Percentiles rank a stretch among this genome's conserved stretches.
These are phyloP conservation scores for Euspilapteryx auroguttella DNA, from an alignment of 2,888 invertebrate genomes.

Conservation along the genomic window DNA sequence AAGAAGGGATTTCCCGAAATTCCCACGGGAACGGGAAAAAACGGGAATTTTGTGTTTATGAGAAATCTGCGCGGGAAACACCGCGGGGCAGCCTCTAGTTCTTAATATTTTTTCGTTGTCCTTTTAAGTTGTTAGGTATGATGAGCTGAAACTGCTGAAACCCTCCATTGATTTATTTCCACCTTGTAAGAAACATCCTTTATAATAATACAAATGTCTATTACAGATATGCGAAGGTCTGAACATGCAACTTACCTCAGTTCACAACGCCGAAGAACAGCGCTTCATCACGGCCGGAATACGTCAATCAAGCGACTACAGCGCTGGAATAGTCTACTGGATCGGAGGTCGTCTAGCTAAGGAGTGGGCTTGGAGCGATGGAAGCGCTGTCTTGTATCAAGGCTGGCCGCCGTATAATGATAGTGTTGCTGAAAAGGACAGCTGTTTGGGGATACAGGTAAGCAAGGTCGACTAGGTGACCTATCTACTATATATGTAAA, in stretches of 20 bases:
- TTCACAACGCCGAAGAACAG: slow-evolving; percentile 70
- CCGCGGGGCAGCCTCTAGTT: too few species aligned
- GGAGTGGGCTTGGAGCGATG: slow-evolving; percentile 66
- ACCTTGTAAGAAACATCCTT: too few species aligned
- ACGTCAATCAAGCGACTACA: slow-evolving; percentile 70
- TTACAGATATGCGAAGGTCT: slow-evolving; percentile 68
- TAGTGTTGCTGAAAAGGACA: slow-evolving; percentile 26
- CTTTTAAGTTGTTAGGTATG: too few species aligned
- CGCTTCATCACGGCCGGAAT: slow-evolving; percentile 70
- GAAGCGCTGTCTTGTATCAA: slow-evolving; percentile 60
- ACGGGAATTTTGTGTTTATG: too few species aligned
- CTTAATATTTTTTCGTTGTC: too few species aligned
- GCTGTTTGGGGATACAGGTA: slow-evolving; percentile 45
- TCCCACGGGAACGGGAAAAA: too few species aligned
- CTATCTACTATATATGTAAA: too few species aligned
- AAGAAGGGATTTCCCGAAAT: too few species aligned
- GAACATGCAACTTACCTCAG: slow-evolving; percentile 70
- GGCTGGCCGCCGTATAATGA: slow-evolving; percentile 67
- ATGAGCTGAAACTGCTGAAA: too few species aligned
- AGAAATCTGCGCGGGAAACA: too few species aligned
- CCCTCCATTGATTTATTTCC: too few species aligned
- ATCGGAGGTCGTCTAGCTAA: slow-evolving; percentile 58
- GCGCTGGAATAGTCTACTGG: slow-evolving; percentile 75
- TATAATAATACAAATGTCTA: too few species aligned
- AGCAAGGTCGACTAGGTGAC: not conserved